These are phyloP conservation scores for Platygyra sinensis DNA, from an alignment of 64 coral and sea anemone genomes.

Conservation along the genomic window DNA sequence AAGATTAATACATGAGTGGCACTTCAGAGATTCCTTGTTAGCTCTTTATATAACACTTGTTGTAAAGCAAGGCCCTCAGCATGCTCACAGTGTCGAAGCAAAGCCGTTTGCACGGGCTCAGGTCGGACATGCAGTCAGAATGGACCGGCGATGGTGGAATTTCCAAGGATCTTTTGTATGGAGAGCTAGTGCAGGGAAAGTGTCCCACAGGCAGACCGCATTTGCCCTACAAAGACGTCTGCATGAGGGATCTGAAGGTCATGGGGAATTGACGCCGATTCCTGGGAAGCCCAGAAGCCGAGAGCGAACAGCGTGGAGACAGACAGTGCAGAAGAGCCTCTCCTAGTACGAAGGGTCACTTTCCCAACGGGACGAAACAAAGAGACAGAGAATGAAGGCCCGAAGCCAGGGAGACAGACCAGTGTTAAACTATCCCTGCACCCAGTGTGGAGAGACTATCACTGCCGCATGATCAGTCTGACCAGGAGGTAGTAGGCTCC, in stretches of 20 bases:
- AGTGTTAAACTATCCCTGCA: neutral
- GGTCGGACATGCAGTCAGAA: neutral
- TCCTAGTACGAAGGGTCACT: neutral
- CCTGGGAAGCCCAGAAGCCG: neutral
- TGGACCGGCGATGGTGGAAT: slow-evolving; percentile 8
- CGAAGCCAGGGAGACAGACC: neutral
- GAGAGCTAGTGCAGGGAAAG: slow-evolving; percentile 4
- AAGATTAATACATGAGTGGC: too few relatives aligned
- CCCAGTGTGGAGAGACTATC: neutral
- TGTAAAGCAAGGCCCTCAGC: neutral
- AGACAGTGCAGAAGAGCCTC: neutral
- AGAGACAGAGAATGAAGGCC: neutral
- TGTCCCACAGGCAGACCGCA: neutral
- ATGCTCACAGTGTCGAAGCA: slow-evolving; percentile 12
- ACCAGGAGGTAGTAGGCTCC: too few relatives aligned
- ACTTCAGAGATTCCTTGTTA: too few relatives aligned
- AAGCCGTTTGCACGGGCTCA: slow-evolving; percentile 11
- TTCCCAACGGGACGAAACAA: neutral
- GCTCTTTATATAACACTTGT: too few relatives aligned
- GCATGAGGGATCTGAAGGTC: neutral
- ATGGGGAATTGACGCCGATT: neutral
- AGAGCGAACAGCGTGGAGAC: neutral
- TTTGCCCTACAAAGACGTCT: slow-evolving; percentile 9
- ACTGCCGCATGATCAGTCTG: neutral
- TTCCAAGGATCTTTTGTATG: slow-evolving; percentile 9